phyloP scores from a whole-genome alignment of 2,797 vertebrate species.

The Mormyrus proboscirostris region DNA sequence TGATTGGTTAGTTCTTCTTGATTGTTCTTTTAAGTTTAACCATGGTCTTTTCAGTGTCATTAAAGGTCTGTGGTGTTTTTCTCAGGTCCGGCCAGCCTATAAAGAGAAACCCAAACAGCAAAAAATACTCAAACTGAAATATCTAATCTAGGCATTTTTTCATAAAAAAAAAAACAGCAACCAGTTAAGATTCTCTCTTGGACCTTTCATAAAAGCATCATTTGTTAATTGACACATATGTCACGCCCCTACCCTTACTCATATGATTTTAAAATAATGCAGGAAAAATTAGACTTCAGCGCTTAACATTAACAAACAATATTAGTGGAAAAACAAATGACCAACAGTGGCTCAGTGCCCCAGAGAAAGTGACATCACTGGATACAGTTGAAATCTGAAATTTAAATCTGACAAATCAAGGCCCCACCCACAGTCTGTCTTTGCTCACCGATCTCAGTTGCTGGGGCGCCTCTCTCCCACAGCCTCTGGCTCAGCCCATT shows the following conservation, averaged over 20 bases:
- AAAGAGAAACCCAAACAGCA: constrained; percentile 21
- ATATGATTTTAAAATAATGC: background rate
- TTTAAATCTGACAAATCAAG: background rate
- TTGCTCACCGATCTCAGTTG: constrained; percentile 52
- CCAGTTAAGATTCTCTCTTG: background rate
- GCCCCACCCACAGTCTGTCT: background rate
- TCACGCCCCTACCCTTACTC: background rate
- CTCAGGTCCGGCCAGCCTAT: constrained; percentile 45
- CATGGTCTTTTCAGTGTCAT: constrained; percentile 12
- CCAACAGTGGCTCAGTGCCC: background rate
- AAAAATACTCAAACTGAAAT: background rate
- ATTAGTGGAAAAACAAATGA: background rate
- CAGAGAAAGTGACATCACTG: background rate
- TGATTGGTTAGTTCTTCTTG: constrained; percentile 10
- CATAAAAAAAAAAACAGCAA: background rate
- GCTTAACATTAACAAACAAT: background rate
- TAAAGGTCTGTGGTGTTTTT: constrained; percentile 42
- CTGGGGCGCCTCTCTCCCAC: constrained; percentile 36
- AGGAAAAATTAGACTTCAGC: background rate
- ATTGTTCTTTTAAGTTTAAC: background rate
- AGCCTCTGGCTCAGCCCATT: constrained; percentile 57
- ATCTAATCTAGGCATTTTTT: background rate
- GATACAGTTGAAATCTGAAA: background rate
- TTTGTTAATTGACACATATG: background rate
- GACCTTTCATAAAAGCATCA: background rate